Conservation (phyloP, 2,797 vertebrate species). For the Mormyrops attenuatus region DNA sequence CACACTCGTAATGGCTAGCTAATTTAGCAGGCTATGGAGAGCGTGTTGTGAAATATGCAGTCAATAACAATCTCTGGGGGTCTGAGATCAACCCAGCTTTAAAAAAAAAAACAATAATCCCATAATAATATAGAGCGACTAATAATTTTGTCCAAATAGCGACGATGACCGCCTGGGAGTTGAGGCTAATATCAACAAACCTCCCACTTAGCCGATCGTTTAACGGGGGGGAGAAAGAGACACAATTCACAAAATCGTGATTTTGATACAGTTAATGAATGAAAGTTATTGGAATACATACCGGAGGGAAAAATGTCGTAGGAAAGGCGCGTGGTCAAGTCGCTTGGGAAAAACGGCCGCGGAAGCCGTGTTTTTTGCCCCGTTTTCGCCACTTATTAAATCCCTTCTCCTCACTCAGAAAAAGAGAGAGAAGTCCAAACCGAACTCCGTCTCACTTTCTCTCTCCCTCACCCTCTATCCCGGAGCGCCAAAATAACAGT, state of each 20-base stretch:
- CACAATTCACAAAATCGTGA: background rate
- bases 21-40: background rate
- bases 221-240: background rate
- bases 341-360: background rate
- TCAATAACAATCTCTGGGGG: background rate
- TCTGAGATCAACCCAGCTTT: background rate
- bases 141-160: background rate
- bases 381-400: constrained; percentile 15
- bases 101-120: background rate
- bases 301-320: background rate
- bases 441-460: constrained; percentile 19
- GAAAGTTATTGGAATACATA: constrained; percentile 19
- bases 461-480: constrained; percentile 15
- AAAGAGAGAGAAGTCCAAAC: constrained; percentile 7
- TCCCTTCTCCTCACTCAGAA: constrained; percentile 22
- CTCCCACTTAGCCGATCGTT: background rate
- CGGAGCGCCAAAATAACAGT: constrained; percentile 34
- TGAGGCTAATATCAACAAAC: background rate
- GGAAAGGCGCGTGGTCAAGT: background rate
- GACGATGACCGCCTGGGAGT: background rate
- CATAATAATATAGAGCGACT: background rate
- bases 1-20: background rate
- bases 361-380: constrained; percentile 12
- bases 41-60: background rate
- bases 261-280: constrained; percentile 15